These are phyloP conservation scores for Euplagia quadripunctaria DNA, from an alignment of 2,888 invertebrate genomes.

Conservation along the genomic window DNA sequence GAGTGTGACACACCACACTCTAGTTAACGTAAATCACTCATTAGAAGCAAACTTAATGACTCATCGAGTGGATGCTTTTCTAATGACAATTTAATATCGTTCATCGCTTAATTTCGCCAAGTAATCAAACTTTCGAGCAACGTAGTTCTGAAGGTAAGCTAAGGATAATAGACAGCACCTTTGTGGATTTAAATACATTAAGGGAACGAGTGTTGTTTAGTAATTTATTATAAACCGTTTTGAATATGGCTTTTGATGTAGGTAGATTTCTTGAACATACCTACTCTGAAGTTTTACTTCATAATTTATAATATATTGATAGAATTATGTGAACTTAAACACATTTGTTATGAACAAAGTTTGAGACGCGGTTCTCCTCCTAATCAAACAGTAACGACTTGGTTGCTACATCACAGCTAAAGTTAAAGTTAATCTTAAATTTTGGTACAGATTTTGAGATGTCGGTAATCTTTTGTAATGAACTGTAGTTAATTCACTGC, in stretches of 20 bases:
- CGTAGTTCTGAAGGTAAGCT: constrained; percentile 67
- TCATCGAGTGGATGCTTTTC: constrained; percentile 72
- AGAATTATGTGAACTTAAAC: constrained; percentile 18
- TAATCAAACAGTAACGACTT: constrained; percentile 26
- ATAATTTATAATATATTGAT: constrained; percentile 37
- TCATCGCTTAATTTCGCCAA: constrained; percentile 76
- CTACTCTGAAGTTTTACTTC: constrained; percentile 17
- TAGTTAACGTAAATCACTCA: constrained; percentile 79
- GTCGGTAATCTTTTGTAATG: constrained; percentile 27
- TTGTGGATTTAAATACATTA: constrained; percentile 74
- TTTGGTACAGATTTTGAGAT: constrained; percentile 2
- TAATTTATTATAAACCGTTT: constrained; percentile 67
- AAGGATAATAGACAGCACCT: constrained; percentile 75
- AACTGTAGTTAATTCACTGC: constrained; percentile 26
- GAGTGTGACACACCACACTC: constrained; percentile 72
- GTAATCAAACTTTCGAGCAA: constrained; percentile 79
- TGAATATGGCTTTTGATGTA: constrained; percentile 58
- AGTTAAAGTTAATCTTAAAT: constrained; percentile 12
- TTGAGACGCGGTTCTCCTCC: constrained; percentile 26
- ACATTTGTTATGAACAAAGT: constrained; percentile 25
- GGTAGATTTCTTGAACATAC: constrained; percentile 41
- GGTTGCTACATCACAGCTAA: constrained; percentile 10
- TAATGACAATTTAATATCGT: constrained; percentile 81
- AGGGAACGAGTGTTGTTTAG: constrained; percentile 68
- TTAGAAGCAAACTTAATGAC: constrained; percentile 75